Conservation (phyloP, 2,113 vertebrate species). For the Rattus norvegicus region GRCr8 NC_086024.1:78678001-78678500, state of each 20-base stretch:
- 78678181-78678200: constrained; percentile 9
- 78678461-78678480: neutral
- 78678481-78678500: neutral
- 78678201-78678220: neutral
- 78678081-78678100: neutral
- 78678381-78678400: neutral
- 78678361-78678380: neutral
- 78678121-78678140: neutral
- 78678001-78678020: neutral
- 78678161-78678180: neutral
- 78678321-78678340: neutral
- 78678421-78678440: neutral
- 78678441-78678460: neutral
- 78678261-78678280: constrained; percentile 27
- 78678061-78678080: neutral
- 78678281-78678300: neutral
- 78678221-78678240: neutral
- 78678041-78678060: neutral
- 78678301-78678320: neutral
- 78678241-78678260: constrained; percentile 9
- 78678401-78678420: no score
- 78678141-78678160: neutral
- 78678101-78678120: neutral
- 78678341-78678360: neutral
- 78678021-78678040: neutral